phyloP scores from a whole-genome alignment of 1,140 invertebrate species.

The Platyscapa corneri region DNA sequence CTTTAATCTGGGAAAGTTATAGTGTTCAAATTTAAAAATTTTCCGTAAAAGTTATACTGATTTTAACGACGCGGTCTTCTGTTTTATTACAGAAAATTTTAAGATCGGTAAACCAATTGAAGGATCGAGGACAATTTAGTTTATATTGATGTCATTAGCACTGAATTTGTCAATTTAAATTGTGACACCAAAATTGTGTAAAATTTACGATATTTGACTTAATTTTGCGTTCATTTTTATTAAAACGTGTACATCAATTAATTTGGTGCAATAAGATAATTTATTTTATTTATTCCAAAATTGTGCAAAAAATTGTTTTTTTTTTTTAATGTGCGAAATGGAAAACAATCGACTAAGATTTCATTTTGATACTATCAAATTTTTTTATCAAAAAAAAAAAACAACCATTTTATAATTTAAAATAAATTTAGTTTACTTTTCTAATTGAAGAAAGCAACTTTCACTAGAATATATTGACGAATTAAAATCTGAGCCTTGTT shows the following conservation, averaged over 20 bases:
- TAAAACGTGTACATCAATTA: not conserved
- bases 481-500: conserved; percentile 2
- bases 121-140: too few relatives aligned
- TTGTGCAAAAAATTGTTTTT: not conserved
- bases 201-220: not conserved
- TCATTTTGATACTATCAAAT: not conserved
- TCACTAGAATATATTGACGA: too few relatives aligned
- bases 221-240: not conserved
- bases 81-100: too few relatives aligned
- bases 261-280: not conserved
- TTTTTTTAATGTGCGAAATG: too few relatives aligned
- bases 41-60: too few relatives aligned
- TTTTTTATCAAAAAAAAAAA: too few relatives aligned
- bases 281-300: not conserved
- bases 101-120: too few relatives aligned
- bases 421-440: not conserved
- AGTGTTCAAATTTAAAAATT: too few relatives aligned
- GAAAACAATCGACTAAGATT: not conserved
- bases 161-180: not conserved
- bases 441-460: too few relatives aligned
- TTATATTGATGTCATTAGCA: too few relatives aligned
- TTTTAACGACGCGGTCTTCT: too few relatives aligned
- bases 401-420: not conserved
- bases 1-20: too few relatives aligned
- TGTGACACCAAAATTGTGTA: not conserved